Conservation (phyloP, 2,888 invertebrate genomes). For the Caenorhabditis sulstoni region DNA sequence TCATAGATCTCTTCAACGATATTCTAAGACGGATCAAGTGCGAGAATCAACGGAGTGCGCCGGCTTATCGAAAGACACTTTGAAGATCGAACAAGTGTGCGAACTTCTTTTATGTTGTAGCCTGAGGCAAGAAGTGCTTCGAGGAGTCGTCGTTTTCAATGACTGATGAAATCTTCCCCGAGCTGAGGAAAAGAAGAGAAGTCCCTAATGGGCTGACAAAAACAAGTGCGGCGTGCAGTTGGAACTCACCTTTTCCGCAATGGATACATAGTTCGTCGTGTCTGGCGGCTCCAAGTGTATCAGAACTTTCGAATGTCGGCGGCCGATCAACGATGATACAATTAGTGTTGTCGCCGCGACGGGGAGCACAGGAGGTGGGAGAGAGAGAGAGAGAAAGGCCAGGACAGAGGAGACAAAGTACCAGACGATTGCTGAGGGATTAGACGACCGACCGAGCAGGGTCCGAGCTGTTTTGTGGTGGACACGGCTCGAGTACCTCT, state of each 20-base stretch:
- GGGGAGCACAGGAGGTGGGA: constrained; percentile 17
- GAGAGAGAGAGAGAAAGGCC: not conserved
- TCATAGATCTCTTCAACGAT: constrained; percentile 16
- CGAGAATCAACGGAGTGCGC: no score
- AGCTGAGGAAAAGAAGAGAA: constrained; percentile 21
- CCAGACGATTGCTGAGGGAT: constrained; percentile 51
- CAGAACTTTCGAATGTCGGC: constrained; percentile 47
- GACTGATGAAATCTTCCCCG: constrained; percentile 31
- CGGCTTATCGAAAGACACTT: no score
- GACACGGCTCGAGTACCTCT: constrained; percentile 54
- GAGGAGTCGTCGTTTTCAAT: constrained; percentile 6
- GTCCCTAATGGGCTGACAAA: constrained; percentile 31
- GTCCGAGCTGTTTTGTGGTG: constrained; percentile 61
- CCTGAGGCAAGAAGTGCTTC: not conserved
- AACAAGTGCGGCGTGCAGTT: constrained; percentile 46
- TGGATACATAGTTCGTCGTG: constrained; percentile 35
- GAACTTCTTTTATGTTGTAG: constrained; percentile 14
- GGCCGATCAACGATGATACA: constrained; percentile 60
- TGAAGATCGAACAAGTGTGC: not conserved
- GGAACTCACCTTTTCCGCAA: constrained; percentile 53
- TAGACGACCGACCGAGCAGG: constrained; percentile 44
- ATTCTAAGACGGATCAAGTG: not conserved
- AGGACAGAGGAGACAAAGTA: constrained; percentile 23
- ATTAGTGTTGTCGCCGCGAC: constrained; percentile 39
- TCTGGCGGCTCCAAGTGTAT: constrained; percentile 26